These are phyloP conservation scores for Drosophila dunni DNA, from an alignment of 1,140 invertebrate genomes.

Conservation along the genomic window DNA sequence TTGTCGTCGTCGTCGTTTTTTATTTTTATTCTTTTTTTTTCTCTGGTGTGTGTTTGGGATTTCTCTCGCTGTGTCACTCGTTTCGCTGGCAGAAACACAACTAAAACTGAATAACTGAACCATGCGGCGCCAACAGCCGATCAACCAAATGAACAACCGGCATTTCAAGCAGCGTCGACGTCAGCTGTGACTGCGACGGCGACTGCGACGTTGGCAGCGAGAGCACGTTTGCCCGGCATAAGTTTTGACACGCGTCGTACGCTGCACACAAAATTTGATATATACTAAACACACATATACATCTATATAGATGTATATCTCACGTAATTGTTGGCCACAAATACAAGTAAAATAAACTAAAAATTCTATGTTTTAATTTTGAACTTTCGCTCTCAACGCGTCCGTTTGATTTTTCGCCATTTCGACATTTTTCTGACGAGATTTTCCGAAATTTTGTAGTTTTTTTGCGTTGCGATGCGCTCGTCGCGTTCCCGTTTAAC, in stretches of 20 bases:
- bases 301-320: slow-evolving; percentile 5
- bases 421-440: slow-evolving; percentile 28
- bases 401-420: slow-evolving; percentile 16
- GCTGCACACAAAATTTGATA: slow-evolving; percentile 45
- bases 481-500: slow-evolving; percentile 61
- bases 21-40: slow-evolving; percentile 34
- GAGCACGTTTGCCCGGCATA: slow-evolving; percentile 30
- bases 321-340: slow-evolving; percentile 33
- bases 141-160: slow-evolving; percentile 57
- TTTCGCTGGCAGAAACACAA: slow-evolving; percentile 75
- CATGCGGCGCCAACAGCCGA: slow-evolving; percentile 56
- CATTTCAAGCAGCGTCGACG: slow-evolving; percentile 48
- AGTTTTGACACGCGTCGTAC: slow-evolving; percentile 57
- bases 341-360: slow-evolving; percentile 2
- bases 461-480: slow-evolving; percentile 18
- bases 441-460: slow-evolving; percentile 2
- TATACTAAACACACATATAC: slow-evolving; percentile 26
- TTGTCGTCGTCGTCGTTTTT: slow-evolving; percentile 51
- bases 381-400: slow-evolving; percentile 54
- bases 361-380: slow-evolving; percentile 51
- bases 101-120: slow-evolving; percentile 68
- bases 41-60: slow-evolving; percentile 19
- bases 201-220: slow-evolving; percentile 26
- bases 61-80: slow-evolving; percentile 62
- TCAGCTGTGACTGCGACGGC: slow-evolving; percentile 24